Conservation (phyloP, 2,797 vertebrate species). For the Sparus aurata region DNA sequence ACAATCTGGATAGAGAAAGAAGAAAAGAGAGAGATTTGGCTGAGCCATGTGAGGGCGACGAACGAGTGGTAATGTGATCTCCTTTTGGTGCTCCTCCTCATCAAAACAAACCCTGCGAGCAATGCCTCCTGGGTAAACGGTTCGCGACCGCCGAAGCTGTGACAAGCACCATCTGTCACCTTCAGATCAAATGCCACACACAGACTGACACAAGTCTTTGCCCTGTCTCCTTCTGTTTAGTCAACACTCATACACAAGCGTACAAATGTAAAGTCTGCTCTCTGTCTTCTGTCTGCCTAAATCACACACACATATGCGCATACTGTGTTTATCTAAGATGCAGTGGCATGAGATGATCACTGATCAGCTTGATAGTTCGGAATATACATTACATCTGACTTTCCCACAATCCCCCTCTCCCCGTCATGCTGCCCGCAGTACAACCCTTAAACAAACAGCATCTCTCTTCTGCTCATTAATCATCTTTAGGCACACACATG, state of each 20-base stretch:
- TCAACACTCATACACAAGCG: constrained; percentile 23
- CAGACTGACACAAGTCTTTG: constrained; percentile 62
- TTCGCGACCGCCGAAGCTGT: constrained; percentile 75
- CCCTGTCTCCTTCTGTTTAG: constrained; percentile 33
- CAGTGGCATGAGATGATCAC: constrained; percentile 31
- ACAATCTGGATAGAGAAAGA: constrained; percentile 54
- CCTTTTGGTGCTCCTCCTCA: constrained; percentile 84
- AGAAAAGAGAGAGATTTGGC: constrained; percentile 14
- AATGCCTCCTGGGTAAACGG: constrained; percentile 86
- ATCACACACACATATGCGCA: constrained; percentile 5
- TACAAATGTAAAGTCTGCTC: constrained; percentile 3
- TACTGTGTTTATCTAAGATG: constrained; percentile 35
- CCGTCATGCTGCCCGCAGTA: constrained; percentile 71
- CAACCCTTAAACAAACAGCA: constrained; percentile 76
- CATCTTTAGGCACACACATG: constrained; percentile 55
- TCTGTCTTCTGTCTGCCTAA: neutral
- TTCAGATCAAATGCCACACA: constrained; percentile 72
- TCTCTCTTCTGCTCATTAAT: constrained; percentile 80
- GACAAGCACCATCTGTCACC: constrained; percentile 85
- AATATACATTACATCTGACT: constrained; percentile 68
- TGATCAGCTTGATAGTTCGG: constrained; percentile 65
- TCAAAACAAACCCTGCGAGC: constrained; percentile 85
- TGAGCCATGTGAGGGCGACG: constrained; percentile 61
- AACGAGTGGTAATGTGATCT: constrained; percentile 82
- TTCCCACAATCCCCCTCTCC: constrained; percentile 71